A percentile compares a stretch with the other conserved stretches of the same genome.
phyloP scores from a whole-genome alignment of 2,888 invertebrate species.

The Pimpla rufipes region DNA sequence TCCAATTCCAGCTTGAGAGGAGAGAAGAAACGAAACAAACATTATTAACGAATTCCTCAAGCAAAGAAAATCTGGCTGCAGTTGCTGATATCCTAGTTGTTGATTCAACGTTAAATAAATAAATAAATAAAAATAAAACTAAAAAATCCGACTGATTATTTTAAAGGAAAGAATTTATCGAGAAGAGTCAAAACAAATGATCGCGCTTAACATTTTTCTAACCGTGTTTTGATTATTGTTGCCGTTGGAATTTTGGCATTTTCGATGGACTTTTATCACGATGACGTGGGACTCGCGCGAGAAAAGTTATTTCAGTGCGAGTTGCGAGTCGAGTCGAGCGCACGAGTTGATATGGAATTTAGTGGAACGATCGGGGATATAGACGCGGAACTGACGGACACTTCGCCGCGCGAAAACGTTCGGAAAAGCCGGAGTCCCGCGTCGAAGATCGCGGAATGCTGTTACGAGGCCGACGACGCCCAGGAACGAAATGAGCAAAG shows the following conservation, averaged over 20 bases:
- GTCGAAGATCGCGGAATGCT: slow-evolving; percentile 22
- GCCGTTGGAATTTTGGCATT: background rate
- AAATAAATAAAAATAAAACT: too few species aligned
- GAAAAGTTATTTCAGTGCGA: slow-evolving; percentile 12
- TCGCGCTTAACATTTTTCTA: background rate
- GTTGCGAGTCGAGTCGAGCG: background rate
- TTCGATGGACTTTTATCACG: background rate
- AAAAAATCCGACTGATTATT: too few species aligned
- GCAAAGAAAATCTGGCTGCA: too few species aligned
- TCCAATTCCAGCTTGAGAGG: too few species aligned
- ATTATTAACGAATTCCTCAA: too few species aligned
- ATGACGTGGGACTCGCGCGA: background rate
- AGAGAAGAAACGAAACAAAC: too few species aligned
- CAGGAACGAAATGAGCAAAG: slow-evolving; percentile 66
- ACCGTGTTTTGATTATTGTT: background rate
- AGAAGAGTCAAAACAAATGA: background rate
- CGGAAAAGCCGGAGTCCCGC: background rate
- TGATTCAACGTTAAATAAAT: too few species aligned
- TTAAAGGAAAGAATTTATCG: background rate
- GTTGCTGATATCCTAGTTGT: too few species aligned
- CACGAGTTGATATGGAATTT: background rate
- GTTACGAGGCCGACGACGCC: slow-evolving; percentile 14
- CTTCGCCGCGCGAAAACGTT: slow-evolving; percentile 7
- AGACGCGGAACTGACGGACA: slow-evolving; percentile 4
- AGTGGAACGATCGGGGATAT: background rate